Base-by-base conservation (phyloP, 2,888 invertebrate species). In the Phyto melanocephala region DNA sequence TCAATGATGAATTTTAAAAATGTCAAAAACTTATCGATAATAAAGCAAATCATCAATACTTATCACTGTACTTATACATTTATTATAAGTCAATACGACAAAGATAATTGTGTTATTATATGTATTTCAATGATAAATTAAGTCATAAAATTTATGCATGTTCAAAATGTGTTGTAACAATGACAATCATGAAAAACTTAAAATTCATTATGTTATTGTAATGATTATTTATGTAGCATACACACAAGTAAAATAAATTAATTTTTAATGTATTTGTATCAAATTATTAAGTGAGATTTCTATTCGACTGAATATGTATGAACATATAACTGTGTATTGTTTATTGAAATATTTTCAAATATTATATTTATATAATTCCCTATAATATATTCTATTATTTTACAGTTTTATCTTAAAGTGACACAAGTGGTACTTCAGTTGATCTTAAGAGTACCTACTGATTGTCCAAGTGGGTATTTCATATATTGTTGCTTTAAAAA, bases 401-500 rank as follows among this genome's bases (percentile, higher is more conserved):
- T 35, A 13, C 1, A 6, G 11, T 52, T 52, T 54, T 11, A 52
- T 60, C n/a, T 77, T 40, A 33, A 60, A 52, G 60, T 76, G 62
- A 68, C 42, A 74, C 56, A 74, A 81, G 81, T 77, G 74, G 42
- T 74, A 70, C 74, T 81, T 63, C 13, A 56, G 10, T 42, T 77
- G 47, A 63, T 70, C 62, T 22, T 20, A 3, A 33, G 68, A 78
- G 81, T 54, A 78, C 20, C 56, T 56, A 50, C 56, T 56, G 47
- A 45, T 50, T 52, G 68, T 58, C 24, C 24, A 65, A 78, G 20
- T 33, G 5, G 15, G 28, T 52, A 8, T 50, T 76, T 67, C 54
- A 6, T 28, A 50, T 28, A 50, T 72, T 62, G 35, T 52, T 15
- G 22, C 22, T 54, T 54, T 4, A 37, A 62, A 72, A 80, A 63